phyloP scores from a whole-genome alignment of 2,888 invertebrate genomes.

The Atherix ibis region DNA sequence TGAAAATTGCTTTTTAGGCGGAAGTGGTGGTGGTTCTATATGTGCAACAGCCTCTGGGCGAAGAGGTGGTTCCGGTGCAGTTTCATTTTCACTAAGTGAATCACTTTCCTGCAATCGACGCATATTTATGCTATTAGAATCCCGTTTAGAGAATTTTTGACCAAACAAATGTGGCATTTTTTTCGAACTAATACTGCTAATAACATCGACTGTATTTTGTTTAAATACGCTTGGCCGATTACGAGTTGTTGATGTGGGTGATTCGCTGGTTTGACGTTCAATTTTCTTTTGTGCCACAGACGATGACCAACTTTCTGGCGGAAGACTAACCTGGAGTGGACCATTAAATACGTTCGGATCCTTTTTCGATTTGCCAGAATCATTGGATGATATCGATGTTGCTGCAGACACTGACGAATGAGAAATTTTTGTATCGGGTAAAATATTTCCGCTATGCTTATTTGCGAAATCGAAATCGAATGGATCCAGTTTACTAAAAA shows the following conservation, averaged over 20 bases:
- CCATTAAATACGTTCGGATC: constrained; percentile 39
- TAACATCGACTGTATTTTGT: constrained; percentile 34
- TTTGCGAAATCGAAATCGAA: constrained; percentile 27
- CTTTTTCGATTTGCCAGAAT: constrained; percentile 23
- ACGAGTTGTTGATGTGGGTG: constrained; percentile 15
- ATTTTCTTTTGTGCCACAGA: constrained; percentile 13
- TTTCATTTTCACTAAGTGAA: constrained; percentile 32
- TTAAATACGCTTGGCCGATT: constrained; percentile 22
- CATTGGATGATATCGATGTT: constrained; percentile 21
- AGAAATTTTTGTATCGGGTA: constrained; percentile 18
- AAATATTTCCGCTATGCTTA: constrained; percentile 10
- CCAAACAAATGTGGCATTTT: constrained; percentile 34
- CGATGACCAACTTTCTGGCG: constrained; percentile 40
- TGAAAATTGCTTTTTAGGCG: constrained; percentile 50
- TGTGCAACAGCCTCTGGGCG: constrained; percentile 31
- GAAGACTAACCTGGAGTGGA: constrained; percentile 51
- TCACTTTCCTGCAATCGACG: constrained; percentile 32
- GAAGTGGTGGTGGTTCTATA: constrained; percentile 54
- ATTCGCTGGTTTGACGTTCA: constrained; percentile 16
- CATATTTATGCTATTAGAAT: constrained; percentile 32
- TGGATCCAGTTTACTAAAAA: constrained; percentile 30
- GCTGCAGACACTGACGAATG: too few relatives aligned
- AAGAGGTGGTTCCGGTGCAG: constrained; percentile 32
- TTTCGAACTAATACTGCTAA: constrained; percentile 31
- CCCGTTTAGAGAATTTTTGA: constrained; percentile 31